Conservation (phyloP, 2,113 vertebrate genomes). For the Climacteris rufus region DNA sequence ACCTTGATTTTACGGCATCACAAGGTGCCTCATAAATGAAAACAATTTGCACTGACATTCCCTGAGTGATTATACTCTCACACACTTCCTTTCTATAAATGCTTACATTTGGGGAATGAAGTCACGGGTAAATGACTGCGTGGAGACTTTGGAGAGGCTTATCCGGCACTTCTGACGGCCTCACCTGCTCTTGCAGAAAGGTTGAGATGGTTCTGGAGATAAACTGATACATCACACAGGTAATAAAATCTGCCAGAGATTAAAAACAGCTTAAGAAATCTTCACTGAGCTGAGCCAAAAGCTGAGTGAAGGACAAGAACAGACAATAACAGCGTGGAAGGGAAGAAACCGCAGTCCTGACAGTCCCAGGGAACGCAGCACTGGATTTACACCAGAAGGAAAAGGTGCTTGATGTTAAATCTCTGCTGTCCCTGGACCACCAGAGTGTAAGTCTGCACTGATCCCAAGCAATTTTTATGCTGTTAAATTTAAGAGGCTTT, state of each 20-base stretch:
- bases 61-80: neutral
- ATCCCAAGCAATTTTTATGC: neutral
- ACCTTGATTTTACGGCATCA: neutral
- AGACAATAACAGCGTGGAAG: neutral
- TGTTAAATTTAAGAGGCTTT: neutral
- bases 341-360: neutral
- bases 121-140: neutral
- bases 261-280: neutral
- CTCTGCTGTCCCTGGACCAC: neutral
- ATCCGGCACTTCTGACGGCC: neutral
- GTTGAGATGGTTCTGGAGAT: constrained; percentile 30
- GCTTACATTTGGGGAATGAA: neutral
- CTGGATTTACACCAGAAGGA: neutral
- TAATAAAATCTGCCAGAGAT: constrained; percentile 22
- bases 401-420: neutral
- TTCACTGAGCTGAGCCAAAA: neutral
- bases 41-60: neutral
- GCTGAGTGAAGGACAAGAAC: neutral
- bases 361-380: neutral
- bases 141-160: neutral
- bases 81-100: neutral
- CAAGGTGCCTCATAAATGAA: neutral
- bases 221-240: neutral
- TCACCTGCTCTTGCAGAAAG: neutral
- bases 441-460: neutral